phyloP scores from a whole-genome alignment of 2,797 vertebrate species.

The Tangara arthus region DNA sequence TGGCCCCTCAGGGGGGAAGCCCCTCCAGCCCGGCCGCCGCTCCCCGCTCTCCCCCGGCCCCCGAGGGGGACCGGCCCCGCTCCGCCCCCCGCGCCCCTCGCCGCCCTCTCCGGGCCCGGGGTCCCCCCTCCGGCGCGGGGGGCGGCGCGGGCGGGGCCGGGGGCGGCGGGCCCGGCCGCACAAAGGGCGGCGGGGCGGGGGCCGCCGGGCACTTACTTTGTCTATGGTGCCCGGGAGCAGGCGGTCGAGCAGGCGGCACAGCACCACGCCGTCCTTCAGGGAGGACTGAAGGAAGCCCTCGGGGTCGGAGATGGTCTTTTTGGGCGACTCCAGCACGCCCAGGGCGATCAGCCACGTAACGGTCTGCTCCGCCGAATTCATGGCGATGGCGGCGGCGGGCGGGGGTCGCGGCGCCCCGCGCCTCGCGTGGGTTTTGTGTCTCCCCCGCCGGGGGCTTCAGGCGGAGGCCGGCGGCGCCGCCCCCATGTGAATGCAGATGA shows the following conservation, averaged over 20 bases:
- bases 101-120: not conserved
- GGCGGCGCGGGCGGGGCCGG: not conserved
- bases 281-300: slow-evolving; percentile 89
- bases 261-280: slow-evolving; percentile 91
- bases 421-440: not conserved
- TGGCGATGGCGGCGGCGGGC: slow-evolving; percentile 56
- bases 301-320: slow-evolving; percentile 93
- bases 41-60: not conserved
- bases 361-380: slow-evolving; percentile 97
- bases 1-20: not conserved
- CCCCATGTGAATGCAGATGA: slow-evolving; percentile 78
- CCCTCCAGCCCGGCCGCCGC: not conserved
- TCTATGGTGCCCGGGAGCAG: slow-evolving; percentile 91
- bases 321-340: slow-evolving; percentile 95
- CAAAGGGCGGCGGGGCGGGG: not conserved
- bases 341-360: slow-evolving; percentile 96
- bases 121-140: not conserved
- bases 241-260: slow-evolving; percentile 91
- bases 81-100: not conserved
- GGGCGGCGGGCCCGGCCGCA: not conserved
- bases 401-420: slow-evolving; percentile 19
- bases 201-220: slow-evolving; percentile 71
- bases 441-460: slow-evolving; percentile 59
- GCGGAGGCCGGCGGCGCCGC: slow-evolving; percentile 55
- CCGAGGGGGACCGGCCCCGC: not conserved